Evolutionary conservation across 2,113 vertebrate genomes (phyloP).

Genomic region (Scatophagus argus): DNA sequence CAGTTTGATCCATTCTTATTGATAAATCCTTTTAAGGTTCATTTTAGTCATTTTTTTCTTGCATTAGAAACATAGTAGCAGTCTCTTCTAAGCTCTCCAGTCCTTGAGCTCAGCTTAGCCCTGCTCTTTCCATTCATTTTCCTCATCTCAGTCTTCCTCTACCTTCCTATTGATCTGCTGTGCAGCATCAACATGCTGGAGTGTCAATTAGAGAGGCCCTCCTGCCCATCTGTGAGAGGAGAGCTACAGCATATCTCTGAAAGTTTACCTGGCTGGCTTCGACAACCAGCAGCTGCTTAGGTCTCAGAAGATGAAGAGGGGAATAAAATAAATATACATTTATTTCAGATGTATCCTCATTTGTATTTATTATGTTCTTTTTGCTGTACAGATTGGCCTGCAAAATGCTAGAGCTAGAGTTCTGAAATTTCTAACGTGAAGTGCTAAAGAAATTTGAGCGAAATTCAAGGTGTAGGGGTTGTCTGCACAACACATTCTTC

Average conservation of each 20-base stretch:
- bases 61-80: conserved; percentile 33
- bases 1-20: conserved; percentile 16
- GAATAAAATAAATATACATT: conserved; percentile 57
- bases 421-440: conserved; percentile 42
- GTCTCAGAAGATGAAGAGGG: conserved; percentile 48
- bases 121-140: conserved; percentile 60
- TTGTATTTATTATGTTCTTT: conserved; percentile 46
- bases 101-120: conserved; percentile 45
- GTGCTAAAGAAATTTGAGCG: conserved; percentile 39
- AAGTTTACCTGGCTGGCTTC: conserved; percentile 51
- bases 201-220: conserved; percentile 79
- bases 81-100: conserved; percentile 29
- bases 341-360: conserved; percentile 48
- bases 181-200: conserved; percentile 75
- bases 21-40: conserved; percentile 35
- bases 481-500: conserved; percentile 11
- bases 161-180: conserved; percentile 78
- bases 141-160: conserved; percentile 65
- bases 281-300: conserved; percentile 56
- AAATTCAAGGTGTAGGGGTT: not conserved
- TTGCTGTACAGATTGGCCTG: conserved; percentile 40
- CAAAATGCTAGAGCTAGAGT: conserved; percentile 38
- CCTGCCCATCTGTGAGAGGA: conserved; percentile 71
- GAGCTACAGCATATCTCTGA: conserved; percentile 52
- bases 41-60: conserved; percentile 30